Percentiles rank a stretch among this genome's conserved stretches.
Evolutionary conservation across 2,113 vertebrate species (phyloP).

Genomic region (Lycaon pictus): DNA sequence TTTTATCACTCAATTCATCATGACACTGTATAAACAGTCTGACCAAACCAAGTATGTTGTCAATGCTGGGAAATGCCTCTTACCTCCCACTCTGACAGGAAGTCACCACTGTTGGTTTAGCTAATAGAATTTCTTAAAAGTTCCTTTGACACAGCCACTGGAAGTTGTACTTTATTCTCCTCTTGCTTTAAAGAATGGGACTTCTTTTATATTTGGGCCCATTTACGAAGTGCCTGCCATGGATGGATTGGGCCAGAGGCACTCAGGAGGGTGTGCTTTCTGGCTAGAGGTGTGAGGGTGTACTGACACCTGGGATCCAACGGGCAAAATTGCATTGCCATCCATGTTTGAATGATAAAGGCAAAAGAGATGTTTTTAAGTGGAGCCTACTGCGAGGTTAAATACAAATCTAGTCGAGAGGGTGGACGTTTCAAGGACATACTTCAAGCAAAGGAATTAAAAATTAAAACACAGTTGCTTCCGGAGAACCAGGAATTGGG

Average conservation of each 20-base stretch:
- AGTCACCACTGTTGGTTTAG: slow-evolving; percentile 61
- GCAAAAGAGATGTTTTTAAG: background rate
- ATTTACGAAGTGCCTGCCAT: background rate
- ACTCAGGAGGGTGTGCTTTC: background rate
- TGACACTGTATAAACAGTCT: slow-evolving; percentile 37
- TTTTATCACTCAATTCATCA: slow-evolving; percentile 43
- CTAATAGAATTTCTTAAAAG: slow-evolving; percentile 60
- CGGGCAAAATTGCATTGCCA: background rate
- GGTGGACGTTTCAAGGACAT: background rate
- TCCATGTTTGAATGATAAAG: background rate
- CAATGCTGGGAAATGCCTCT: slow-evolving; percentile 54
- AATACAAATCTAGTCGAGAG: background rate
- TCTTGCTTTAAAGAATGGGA: slow-evolving; percentile 13
- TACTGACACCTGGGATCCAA: background rate
- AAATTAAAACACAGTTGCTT: slow-evolving; percentile 17
- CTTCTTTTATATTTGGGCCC: background rate
- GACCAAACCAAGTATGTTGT: slow-evolving; percentile 36
- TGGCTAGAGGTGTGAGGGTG: background rate
- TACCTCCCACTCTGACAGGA: slow-evolving; percentile 54
- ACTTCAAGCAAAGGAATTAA: background rate
- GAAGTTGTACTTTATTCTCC: slow-evolving; percentile 31
- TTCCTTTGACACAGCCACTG: slow-evolving; percentile 7
- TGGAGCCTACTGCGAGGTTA: background rate
- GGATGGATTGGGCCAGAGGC: background rate
- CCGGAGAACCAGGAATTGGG: background rate